Percentiles rank a stretch among this genome's conserved stretches.
These are phyloP conservation scores for Bujurquina vittata DNA, from an alignment of 2,113 vertebrate species.

Conservation along the genomic window DNA sequence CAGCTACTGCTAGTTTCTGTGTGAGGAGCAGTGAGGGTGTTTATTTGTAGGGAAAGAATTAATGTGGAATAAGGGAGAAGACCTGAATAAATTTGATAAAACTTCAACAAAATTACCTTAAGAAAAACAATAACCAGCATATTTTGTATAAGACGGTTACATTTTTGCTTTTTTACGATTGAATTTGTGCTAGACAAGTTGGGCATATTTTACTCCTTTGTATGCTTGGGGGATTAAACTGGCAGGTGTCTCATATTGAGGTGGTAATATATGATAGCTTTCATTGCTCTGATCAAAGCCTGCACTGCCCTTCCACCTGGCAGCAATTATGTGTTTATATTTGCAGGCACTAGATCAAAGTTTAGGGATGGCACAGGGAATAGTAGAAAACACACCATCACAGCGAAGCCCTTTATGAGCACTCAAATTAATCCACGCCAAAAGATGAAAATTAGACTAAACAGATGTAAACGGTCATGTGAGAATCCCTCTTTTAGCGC, in stretches of 20 bases:
- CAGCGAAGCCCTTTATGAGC: background rate
- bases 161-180: background rate
- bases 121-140: background rate
- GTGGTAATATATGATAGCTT: slow-evolving; percentile 19
- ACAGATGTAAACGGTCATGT: background rate
- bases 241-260: slow-evolving; percentile 32
- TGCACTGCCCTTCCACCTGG: slow-evolving; percentile 26
- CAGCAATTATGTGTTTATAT: slow-evolving; percentile 29
- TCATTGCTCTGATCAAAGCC: slow-evolving; percentile 43
- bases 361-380: background rate
- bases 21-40: background rate
- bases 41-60: background rate
- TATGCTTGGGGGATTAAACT: background rate
- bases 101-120: background rate
- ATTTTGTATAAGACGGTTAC: background rate
- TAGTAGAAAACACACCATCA: background rate
- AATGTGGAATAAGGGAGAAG: background rate
- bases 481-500: background rate
- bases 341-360: slow-evolving; percentile 34
- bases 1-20: slow-evolving; percentile 5
- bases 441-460: background rate
- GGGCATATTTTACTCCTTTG: slow-evolving; percentile 1
- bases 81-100: slow-evolving; percentile 4
- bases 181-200: slow-evolving; percentile 7
- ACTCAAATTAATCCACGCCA: background rate